phyloP scores from a whole-genome alignment of 2,888 invertebrate species.

The Chorisops tibialis region DNA sequence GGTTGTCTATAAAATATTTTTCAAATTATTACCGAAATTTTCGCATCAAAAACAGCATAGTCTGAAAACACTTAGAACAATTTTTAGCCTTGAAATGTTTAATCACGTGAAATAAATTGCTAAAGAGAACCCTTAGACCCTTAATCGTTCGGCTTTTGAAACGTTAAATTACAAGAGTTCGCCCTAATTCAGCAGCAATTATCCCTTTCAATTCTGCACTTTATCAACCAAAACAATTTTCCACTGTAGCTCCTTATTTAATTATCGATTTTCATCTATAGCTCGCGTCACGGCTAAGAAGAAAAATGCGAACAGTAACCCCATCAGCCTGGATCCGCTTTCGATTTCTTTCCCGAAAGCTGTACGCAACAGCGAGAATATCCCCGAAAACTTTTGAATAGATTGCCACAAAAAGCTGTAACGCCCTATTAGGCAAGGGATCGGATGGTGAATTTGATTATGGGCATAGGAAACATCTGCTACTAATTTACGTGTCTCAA shows the following conservation, averaged over 20 bases:
- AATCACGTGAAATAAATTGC: conserved; percentile 13
- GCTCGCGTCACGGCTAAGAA: background rate
- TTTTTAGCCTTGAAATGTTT: background rate
- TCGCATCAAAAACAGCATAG: no score
- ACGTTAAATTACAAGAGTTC: background rate
- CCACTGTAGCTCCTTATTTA: conserved; percentile 19
- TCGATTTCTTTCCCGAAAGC: no score
- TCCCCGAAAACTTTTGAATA: conserved; percentile 21
- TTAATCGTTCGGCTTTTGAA: background rate
- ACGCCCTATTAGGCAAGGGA: conserved; percentile 19
- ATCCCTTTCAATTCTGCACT: conserved; percentile 24
- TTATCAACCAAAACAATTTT: conserved; percentile 23
- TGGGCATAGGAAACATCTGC: conserved; percentile 23
- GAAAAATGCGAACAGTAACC: no score
- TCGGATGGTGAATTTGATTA: conserved; percentile 27
- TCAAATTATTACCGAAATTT: no score
- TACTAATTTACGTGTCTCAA: conserved; percentile 25
- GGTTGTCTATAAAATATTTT: no score
- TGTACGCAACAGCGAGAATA: background rate
- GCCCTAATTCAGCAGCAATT: conserved; percentile 12
- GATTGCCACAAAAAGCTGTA: conserved; percentile 21
- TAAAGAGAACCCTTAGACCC: background rate
- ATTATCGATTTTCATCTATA: conserved; percentile 18
- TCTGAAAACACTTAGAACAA: no score
- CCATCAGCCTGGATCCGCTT: no score